These are phyloP conservation scores for Rattus rattus DNA, from an alignment of 2,113 vertebrate species.

Conservation along the genomic window DNA sequence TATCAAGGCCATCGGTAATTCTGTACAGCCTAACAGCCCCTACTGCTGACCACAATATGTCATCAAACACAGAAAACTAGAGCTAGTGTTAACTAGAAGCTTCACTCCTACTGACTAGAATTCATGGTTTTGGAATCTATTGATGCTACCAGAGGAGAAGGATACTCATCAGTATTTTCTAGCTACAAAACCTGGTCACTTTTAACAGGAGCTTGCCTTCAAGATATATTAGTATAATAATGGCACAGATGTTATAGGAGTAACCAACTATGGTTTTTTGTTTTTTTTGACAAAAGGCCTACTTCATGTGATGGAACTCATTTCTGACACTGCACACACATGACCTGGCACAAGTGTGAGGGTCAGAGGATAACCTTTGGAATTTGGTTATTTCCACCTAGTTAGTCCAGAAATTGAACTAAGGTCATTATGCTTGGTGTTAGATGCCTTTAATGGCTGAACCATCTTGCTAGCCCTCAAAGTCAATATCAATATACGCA, in stretches of 20 bases:
- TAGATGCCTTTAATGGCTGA: background rate
- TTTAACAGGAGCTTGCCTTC: background rate
- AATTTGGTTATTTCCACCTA: background rate
- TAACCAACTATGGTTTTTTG: background rate
- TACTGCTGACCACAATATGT: background rate
- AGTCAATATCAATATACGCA: slow-evolving; percentile 22
- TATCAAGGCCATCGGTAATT: background rate
- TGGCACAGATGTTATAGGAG: background rate
- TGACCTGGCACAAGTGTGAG: background rate
- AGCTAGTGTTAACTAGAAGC: background rate
- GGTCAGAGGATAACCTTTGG: background rate
- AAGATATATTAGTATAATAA: background rate
- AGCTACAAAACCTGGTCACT: background rate
- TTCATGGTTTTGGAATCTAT: background rate
- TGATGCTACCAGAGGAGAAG: background rate
- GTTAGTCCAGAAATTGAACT: background rate
- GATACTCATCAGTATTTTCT: background rate
- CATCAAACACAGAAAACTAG: background rate
- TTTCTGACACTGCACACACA: background rate
- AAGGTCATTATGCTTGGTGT: background rate
- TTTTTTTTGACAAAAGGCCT: background rate
- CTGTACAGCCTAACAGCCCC: background rate
- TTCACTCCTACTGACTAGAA: background rate
- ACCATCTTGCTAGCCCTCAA: background rate
- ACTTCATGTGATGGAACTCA: background rate